Conservation (phyloP, 2,888 invertebrate species). For the Brassicogethes aeneus region DNA sequence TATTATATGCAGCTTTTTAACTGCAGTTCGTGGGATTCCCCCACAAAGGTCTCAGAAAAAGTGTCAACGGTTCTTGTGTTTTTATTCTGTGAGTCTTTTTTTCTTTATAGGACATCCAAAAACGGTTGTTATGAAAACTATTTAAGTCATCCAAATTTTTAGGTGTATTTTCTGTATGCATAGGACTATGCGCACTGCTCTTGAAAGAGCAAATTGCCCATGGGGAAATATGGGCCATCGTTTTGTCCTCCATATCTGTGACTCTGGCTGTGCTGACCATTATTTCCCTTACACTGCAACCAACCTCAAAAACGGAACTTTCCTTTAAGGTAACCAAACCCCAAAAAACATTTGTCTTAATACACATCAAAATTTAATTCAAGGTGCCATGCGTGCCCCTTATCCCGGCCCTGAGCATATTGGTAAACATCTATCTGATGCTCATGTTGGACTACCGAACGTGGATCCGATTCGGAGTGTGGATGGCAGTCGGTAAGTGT, state of each 20-base stretch:
- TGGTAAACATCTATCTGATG: slow-evolving; percentile 81
- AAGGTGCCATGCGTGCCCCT: slow-evolving; percentile 80
- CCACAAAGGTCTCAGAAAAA: slow-evolving; percentile 42
- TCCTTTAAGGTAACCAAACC: slow-evolving; percentile 51
- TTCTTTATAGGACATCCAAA: too few relatives aligned
- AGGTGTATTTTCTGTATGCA: slow-evolving; percentile 33
- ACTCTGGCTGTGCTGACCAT: slow-evolving; percentile 39
- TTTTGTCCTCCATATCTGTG: slow-evolving; percentile 19
- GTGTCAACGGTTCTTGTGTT: slow-evolving; percentile 43
- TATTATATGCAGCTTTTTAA: slow-evolving; percentile 38
- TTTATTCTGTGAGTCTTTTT: slow-evolving; percentile 43
- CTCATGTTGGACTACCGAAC: slow-evolving; percentile 65
- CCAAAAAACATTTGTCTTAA: neutral
- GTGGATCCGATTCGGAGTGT: slow-evolving; percentile 75
- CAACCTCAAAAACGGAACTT: slow-evolving; percentile 51
- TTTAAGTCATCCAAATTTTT: neutral
- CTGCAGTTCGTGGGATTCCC: slow-evolving; percentile 33
- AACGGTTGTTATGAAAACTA: slow-evolving; percentile 6
- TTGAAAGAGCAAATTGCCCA: slow-evolving; percentile 31
- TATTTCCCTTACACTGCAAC: slow-evolving; percentile 50
- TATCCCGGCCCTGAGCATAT: slow-evolving; percentile 70
- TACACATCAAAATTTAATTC: neutral
- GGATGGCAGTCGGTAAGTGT: slow-evolving; percentile 69
- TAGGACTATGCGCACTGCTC: slow-evolving; percentile 32
- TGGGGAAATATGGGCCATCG: slow-evolving; percentile 33